A percentile compares a stretch with the other conserved stretches of the same genome.
phyloP scores from a whole-genome alignment of 2,113 vertebrate species.

The Caracal caracal region DNA sequence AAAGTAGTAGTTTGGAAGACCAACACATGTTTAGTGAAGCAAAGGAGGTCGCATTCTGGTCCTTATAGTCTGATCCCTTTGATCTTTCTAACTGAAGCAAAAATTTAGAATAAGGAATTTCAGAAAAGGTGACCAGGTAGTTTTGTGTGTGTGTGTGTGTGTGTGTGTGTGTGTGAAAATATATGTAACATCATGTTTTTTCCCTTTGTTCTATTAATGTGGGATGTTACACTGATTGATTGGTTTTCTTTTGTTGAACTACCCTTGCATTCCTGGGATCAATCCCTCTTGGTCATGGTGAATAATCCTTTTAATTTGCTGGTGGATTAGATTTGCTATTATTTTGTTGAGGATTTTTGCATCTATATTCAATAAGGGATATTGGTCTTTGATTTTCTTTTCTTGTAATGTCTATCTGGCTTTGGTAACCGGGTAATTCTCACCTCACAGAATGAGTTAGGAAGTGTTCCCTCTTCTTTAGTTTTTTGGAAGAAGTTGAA shows the following conservation, averaged over 20 bases:
- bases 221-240: not conserved
- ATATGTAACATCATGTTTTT: not conserved
- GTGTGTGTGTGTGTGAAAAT: not conserved
- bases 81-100: not conserved
- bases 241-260: constrained; percentile 6
- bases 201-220: not conserved
- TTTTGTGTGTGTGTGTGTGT: not conserved
- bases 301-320: not conserved
- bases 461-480: not conserved
- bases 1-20: constrained; percentile 10
- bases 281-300: not conserved
- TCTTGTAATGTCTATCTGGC: not conserved
- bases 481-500: not conserved
- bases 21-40: not conserved
- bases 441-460: not conserved
- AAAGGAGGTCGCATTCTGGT: not conserved
- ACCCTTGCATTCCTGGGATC: not conserved
- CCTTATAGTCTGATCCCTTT: not conserved
- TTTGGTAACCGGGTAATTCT: not conserved
- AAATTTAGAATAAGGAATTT: constrained; percentile 35
- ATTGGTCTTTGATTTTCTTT: not conserved
- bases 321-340: constrained; percentile 10
- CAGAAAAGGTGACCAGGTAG: not conserved
- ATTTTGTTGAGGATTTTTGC: constrained; percentile 1
- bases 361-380: not conserved